Conservation (phyloP, 2,113 vertebrate species). For the Tetrax tetrax region DNA sequence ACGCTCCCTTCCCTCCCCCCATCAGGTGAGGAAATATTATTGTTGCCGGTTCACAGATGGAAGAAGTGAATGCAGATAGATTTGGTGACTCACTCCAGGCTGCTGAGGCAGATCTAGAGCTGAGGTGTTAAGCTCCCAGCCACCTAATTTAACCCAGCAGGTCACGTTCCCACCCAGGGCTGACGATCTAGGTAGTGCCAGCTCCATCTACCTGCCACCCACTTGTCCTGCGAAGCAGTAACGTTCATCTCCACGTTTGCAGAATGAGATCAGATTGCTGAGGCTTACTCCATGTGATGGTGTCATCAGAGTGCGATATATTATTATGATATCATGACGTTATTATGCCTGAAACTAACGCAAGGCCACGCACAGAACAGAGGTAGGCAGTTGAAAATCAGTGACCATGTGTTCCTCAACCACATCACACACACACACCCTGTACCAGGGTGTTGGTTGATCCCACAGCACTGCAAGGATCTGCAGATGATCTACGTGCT, state of each 20-base stretch:
- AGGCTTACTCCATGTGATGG: neutral
- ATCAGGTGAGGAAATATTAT: constrained; percentile 19
- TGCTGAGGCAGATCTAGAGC: constrained; percentile 15
- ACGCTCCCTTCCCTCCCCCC: neutral
- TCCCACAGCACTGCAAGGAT: neutral
- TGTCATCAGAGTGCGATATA: neutral
- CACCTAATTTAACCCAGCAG: constrained; percentile 28
- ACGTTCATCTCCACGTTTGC: neutral
- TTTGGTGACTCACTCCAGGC: neutral
- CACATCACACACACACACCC: neutral
- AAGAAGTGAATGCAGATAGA: constrained; percentile 50
- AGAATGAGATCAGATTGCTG: constrained; percentile 56
- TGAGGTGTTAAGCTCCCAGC: constrained; percentile 28
- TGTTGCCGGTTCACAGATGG: constrained; percentile 44
- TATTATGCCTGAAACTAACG: constrained; percentile 23
- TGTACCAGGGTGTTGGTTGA: neutral
- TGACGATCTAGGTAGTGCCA: neutral
- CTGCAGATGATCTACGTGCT: neutral
- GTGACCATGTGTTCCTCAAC: neutral
- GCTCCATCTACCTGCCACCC: neutral
- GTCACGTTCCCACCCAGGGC: constrained; percentile 51
- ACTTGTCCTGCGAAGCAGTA: constrained; percentile 19
- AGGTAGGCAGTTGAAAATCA: neutral
- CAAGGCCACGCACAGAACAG: neutral
- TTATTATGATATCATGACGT: constrained; percentile 41